These are phyloP conservation scores for Hecatera dysodea DNA, from an alignment of 2,888 invertebrate species.

Conservation along the genomic window DNA sequence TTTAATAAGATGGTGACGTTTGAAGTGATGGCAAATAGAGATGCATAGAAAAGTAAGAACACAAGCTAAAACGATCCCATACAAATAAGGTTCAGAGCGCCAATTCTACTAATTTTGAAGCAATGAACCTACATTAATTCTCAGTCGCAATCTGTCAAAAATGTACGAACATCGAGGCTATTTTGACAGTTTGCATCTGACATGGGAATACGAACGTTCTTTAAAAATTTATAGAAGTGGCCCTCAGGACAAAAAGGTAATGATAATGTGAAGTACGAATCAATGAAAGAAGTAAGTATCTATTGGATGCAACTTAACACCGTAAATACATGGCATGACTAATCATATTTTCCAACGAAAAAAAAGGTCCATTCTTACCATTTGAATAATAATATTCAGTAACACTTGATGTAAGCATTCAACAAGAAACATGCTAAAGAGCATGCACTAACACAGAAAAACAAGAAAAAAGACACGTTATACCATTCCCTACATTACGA, in stretches of 20 bases:
- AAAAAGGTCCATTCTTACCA: not conserved
- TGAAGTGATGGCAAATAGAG: not conserved
- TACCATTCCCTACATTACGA: slow-evolving; percentile 56
- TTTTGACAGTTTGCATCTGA: no score
- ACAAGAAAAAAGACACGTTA: slow-evolving; percentile 41
- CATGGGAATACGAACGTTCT: no score
- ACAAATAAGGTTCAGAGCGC: not conserved
- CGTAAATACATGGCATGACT: not conserved
- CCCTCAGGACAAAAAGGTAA: no score
- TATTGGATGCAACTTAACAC: no score
- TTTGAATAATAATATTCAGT: not conserved
- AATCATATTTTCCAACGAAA: not conserved
- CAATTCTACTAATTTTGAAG: no score
- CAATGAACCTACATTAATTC: no score
- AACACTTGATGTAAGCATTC: not conserved
- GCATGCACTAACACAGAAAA: slow-evolving; percentile 26
- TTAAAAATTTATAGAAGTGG: no score
- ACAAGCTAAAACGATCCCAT: not conserved
- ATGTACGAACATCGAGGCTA: no score
- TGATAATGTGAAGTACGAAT: no score
- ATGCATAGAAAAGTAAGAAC: not conserved
- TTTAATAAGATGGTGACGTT: no score
- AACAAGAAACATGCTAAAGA: not conserved
- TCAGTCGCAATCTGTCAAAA: no score
- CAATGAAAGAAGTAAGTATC: no score